Percentiles rank a stretch among this genome's conserved stretches.
phyloP scores from a whole-genome alignment of 1,140 invertebrate species.

The Heliconius congener region DNA sequence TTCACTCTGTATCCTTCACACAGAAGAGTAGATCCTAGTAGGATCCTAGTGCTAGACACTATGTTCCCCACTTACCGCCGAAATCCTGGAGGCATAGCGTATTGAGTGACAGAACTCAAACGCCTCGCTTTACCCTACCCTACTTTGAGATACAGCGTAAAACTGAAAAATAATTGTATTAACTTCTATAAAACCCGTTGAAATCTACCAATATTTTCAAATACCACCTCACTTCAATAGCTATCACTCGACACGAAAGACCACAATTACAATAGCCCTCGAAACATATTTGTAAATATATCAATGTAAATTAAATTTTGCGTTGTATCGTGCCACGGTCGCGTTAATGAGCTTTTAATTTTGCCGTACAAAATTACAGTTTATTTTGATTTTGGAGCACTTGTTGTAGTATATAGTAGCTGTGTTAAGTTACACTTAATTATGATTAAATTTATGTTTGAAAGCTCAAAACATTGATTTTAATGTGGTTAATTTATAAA shows the following conservation, averaged over 20 bases:
- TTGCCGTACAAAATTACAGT: background rate
- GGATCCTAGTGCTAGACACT: no score
- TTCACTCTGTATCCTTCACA: no score
- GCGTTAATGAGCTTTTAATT: slow-evolving; percentile 6
- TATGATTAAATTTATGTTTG: background rate
- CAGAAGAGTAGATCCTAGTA: no score
- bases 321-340: background rate
- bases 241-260: background rate
- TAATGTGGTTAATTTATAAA: no score
- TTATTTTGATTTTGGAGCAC: background rate
- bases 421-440: background rate
- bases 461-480: background rate
- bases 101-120: no score
- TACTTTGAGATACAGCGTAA: no score
- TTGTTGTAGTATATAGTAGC: background rate
- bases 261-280: slow-evolving; percentile 5
- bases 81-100: no score
- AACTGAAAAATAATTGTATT: no score
- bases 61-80: no score
- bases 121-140: no score
- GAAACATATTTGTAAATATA: slow-evolving; percentile 9
- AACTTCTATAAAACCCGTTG: no score
- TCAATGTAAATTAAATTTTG: slow-evolving; percentile 10
- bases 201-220: background rate
- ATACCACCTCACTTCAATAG: background rate